phyloP scores from a whole-genome alignment of 2,113 vertebrate species.

The Carassius carassius region DNA sequence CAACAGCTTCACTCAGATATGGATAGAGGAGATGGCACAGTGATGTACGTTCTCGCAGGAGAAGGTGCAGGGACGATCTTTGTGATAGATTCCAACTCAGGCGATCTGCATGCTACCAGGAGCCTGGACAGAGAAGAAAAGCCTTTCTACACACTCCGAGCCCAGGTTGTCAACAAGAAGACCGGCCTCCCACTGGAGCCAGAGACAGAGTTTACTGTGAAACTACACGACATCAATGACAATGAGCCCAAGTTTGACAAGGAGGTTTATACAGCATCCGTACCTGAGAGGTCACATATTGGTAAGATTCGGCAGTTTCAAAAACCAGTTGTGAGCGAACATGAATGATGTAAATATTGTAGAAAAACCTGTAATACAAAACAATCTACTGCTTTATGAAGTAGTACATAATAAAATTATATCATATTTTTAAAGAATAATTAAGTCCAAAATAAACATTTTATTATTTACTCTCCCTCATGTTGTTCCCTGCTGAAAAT shows the following conservation, averaged over 20 bases:
- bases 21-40: conserved; percentile 85
- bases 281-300: conserved; percentile 89
- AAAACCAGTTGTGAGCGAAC: background rate
- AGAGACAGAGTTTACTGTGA: conserved; percentile 92
- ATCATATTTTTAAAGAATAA: background rate
- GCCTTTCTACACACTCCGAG: conserved; percentile 84
- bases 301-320: conserved; percentile 74
- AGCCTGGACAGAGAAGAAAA: conserved; percentile 93
- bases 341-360: background rate
- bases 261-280: conserved; percentile 85
- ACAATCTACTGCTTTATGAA: background rate
- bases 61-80: conserved; percentile 94
- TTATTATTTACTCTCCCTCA: background rate
- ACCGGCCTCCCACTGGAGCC: conserved; percentile 89
- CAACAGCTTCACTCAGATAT: conserved; percentile 93
- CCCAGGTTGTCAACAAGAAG: conserved; percentile 86
- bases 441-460: background rate
- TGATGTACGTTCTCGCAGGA: conserved; percentile 93
- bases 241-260: conserved; percentile 93
- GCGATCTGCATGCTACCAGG: conserved; percentile 92
- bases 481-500: background rate
- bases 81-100: conserved; percentile 91
- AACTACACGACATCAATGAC: conserved; percentile 97
- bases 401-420: background rate
- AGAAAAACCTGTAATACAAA: background rate